Evolutionary conservation across 2,888 invertebrate species (phyloP).

Genomic region (Mesoligia furuncula): DNA sequence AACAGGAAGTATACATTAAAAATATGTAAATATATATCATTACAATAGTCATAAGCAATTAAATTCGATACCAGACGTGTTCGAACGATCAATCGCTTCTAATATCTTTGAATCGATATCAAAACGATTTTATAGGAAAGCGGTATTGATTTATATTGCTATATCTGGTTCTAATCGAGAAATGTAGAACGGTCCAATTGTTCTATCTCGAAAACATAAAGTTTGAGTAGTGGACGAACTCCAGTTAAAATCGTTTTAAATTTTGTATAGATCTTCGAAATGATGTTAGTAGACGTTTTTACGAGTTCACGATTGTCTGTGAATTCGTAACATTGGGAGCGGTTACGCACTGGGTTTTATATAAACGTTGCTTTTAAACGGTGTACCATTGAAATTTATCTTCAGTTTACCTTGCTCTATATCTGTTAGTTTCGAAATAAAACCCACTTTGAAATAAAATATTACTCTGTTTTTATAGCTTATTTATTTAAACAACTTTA

Average conservation of each 20-base stretch:
- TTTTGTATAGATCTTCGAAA: slow-evolving; percentile 58
- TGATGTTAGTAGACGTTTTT: slow-evolving; percentile 55
- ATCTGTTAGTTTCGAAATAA: neutral
- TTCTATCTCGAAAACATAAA: slow-evolving; percentile 60
- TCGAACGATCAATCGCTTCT: slow-evolving; percentile 35
- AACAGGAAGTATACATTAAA: slow-evolving; percentile 54
- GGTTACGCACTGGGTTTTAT: slow-evolving; percentile 60
- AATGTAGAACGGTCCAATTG: slow-evolving; percentile 68
- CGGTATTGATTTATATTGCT: slow-evolving; percentile 55
- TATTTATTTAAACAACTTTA: too few species aligned
- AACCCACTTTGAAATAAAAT: neutral
- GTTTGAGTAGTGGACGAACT: slow-evolving; percentile 56
- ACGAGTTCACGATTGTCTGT: slow-evolving; percentile 50
- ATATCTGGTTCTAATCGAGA: slow-evolving; percentile 65
- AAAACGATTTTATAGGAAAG: slow-evolving; percentile 38
- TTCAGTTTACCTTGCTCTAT: neutral
- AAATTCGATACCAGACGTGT: slow-evolving; percentile 49
- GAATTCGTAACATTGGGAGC: slow-evolving; percentile 68
- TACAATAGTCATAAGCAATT: slow-evolving; percentile 61
- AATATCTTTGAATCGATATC: slow-evolving; percentile 55
- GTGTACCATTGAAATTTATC: neutral
- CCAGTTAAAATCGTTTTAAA: slow-evolving; percentile 63
- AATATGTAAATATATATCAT: slow-evolving; percentile 61
- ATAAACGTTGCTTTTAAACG: slow-evolving; percentile 34
- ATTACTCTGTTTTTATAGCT: too few species aligned